Base-by-base conservation (phyloP, 2,888 invertebrate species). In the Andrena praecox region DNA sequence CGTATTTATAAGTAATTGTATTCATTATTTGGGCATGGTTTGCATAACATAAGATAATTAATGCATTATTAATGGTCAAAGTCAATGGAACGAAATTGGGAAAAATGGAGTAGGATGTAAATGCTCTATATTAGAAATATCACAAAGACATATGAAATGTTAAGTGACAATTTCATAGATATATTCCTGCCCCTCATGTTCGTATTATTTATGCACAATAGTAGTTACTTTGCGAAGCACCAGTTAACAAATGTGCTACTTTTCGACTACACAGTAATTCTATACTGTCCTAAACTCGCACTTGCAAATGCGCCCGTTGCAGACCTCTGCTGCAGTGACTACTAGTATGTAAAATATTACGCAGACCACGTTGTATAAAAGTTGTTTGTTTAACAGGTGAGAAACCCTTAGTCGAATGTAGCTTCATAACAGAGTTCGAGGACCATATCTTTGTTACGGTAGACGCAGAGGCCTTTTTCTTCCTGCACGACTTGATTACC, bases 381-480 rank as follows among this genome's bases (percentile, higher is more conserved):
- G 42, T 7, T 63, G 10, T 33, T 75, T 69, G 72, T 67, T 77
- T 64, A 71, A 68, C 74, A 97, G 97, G 96, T 89, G 96, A 96
- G 74, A 98, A 98, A 93, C 98, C 99, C 1, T 95, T 96, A 68
- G 99, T 99, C 42, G 97, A 98, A 90, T 99, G 99, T 95, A 98
- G 98, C 94, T 99, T 99, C 94, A 98, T 99, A 81, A 99, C 99
- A 1, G 99, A 99, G 94, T 99, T 99, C 94, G 99, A 99, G 93
- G 99, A 99, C 94, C 99, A 99, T 94, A 99, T 99, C 91, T 99
- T 98, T 94, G 99, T 99, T 82, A 98, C 99, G 0, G 99, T 99
- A 85, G 98, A 99, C 95, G 99, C 99, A 0, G 99, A 99, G 94
- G 98, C 99, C 1, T 99, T 99, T 95, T 97, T 99, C 94, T 99